These are phyloP conservation scores for Charadrius vociferus DNA, from an alignment of 2,113 vertebrate genomes.

Conservation along the genomic window DNA sequence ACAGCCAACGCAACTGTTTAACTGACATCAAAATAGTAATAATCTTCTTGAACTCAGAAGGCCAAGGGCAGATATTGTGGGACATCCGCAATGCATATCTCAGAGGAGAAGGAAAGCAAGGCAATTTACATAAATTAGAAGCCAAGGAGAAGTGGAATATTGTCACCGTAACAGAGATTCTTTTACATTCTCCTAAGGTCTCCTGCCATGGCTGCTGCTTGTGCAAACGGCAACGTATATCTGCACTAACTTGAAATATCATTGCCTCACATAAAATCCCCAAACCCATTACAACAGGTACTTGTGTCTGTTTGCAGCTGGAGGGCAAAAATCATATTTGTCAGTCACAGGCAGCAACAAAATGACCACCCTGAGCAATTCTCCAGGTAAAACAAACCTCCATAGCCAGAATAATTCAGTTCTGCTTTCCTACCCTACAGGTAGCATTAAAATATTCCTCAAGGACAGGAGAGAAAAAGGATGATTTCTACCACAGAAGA, in stretches of 20 bases:
- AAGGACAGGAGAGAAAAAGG: not conserved
- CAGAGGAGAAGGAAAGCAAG: not conserved
- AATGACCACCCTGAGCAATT: not conserved
- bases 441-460: not conserved
- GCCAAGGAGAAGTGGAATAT: not conserved
- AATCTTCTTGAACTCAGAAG: not conserved
- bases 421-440: not conserved
- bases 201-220: not conserved
- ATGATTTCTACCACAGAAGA: not conserved
- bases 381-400: not conserved
- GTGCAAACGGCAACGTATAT: fast-evolving
- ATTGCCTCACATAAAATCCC: not conserved
- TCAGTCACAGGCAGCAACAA: not conserved
- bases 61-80: not conserved
- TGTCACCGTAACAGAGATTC: not conserved
- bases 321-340: not conserved
- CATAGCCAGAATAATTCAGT: not conserved
- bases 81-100: not conserved
- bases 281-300: not conserved
- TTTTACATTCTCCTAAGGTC: fast-evolving
- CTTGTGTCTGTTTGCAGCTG: not conserved
- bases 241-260: not conserved
- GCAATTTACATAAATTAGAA: not conserved
- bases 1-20: not conserved
- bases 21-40: not conserved